Conservation (phyloP, 2,113 vertebrate species). For the Chaetura pelagica region DNA sequence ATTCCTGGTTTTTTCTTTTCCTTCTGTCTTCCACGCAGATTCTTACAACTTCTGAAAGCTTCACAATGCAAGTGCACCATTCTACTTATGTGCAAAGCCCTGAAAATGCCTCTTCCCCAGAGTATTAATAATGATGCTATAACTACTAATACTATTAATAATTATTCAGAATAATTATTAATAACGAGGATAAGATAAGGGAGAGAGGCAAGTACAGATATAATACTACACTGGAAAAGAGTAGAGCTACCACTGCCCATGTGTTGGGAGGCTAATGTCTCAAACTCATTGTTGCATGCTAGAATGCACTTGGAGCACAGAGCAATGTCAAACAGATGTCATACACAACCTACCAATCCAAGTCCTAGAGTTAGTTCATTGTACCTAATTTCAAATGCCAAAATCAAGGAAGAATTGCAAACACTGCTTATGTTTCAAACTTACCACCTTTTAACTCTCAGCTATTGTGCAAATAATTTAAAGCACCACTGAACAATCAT, state of each 20-base stretch:
- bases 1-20: neutral
- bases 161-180: too few relatives aligned
- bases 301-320: conserved; percentile 52
- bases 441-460: neutral
- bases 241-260: conserved; percentile 61
- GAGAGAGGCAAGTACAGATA: conserved; percentile 78
- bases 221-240: conserved; percentile 88
- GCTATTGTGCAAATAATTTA: neutral
- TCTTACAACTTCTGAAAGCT: neutral
- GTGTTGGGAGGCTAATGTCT: conserved; percentile 19
- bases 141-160: too few relatives aligned
- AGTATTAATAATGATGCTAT: conserved; percentile 83
- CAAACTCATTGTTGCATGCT: conserved; percentile 69
- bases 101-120: conserved; percentile 14
- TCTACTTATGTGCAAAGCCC: conserved; percentile 2
- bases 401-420: neutral
- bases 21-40: neutral
- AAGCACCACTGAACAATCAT: neutral
- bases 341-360: neutral
- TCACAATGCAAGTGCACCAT: neutral
- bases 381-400: neutral
- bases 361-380: neutral
- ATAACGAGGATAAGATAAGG: conserved; percentile 62
- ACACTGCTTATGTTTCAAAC: neutral
- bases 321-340: conserved; percentile 65